A percentile compares a stretch with the other conserved stretches of the same genome.
phyloP scores from a whole-genome alignment of 2,888 invertebrate species.

The Mimumesa dahlbomi region DNA sequence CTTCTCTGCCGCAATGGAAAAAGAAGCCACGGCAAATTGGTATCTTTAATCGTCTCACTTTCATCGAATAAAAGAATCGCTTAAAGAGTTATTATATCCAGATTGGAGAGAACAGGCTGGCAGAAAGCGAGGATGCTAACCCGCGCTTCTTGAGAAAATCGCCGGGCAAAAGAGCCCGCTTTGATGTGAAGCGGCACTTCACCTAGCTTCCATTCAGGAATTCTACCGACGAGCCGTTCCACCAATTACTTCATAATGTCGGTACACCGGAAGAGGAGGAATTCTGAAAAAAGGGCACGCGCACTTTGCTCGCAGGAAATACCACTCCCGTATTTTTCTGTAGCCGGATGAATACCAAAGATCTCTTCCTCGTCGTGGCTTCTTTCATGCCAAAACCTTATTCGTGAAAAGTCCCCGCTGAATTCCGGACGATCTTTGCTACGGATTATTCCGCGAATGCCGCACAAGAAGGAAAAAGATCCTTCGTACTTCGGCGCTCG shows the following conservation, averaged over 20 bases:
- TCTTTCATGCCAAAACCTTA: not conserved
- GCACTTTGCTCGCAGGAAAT: conserved; percentile 17
- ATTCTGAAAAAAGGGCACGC: conserved; percentile 18
- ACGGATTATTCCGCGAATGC: conserved; percentile 6
- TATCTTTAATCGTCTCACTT: conserved; percentile 11
- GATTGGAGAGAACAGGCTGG: conserved; percentile 10
- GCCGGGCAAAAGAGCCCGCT: conserved; percentile 29
- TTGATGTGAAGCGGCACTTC: conserved; percentile 50
- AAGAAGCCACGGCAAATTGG: conserved; percentile 13
- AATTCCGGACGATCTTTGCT: conserved; percentile 1
- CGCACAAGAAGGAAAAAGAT: not conserved
- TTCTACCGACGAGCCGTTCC: conserved; percentile 33
- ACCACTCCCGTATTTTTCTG: conserved; percentile 25
- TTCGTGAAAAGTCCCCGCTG: not conserved
- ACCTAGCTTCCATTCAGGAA: conserved; percentile 43
- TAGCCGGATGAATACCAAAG: conserved; percentile 11
- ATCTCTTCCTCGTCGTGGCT: conserved; percentile 1
- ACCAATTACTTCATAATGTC: conserved; percentile 53
- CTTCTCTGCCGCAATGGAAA: not conserved
- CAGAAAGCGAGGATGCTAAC: conserved; percentile 20
- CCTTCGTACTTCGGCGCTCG: too few relatives aligned
- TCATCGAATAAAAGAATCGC: conserved; percentile 12
- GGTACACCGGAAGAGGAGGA: conserved; percentile 37
- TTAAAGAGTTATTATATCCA: conserved; percentile 40
- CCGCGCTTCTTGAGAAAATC: conserved; percentile 37